Evolutionary conservation across 2,888 invertebrate species (phyloP).

Genomic region (Aelia acuminata): DNA sequence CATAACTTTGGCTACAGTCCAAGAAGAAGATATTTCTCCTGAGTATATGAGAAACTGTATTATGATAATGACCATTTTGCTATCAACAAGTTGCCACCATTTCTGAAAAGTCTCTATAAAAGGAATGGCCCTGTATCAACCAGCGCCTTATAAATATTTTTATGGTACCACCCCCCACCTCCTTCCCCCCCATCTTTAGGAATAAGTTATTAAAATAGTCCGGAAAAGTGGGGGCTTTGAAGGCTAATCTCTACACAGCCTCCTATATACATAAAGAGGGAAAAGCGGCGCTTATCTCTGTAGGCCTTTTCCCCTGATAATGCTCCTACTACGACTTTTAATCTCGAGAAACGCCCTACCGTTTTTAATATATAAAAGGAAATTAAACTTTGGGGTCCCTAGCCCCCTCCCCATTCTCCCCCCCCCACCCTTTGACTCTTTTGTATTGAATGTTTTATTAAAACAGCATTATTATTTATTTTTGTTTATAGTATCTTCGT

Average conservation of each 20-base stretch:
- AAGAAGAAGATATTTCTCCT: not conserved
- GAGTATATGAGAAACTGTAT: not conserved
- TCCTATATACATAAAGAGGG: conserved; percentile 50
- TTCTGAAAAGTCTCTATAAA: not conserved
- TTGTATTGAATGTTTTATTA: not conserved
- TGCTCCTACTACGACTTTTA: conserved; percentile 15
- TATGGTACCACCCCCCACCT: not conserved
- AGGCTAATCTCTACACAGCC: conserved; percentile 9
- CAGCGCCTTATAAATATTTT: conserved; percentile 24
- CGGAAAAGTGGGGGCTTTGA: not conserved
- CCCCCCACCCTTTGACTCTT: not conserved
- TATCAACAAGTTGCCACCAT: conserved; percentile 21
- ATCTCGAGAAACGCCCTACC: conserved; percentile 12
- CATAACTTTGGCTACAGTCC: not conserved
- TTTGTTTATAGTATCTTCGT: not conserved
- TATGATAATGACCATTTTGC: not conserved
- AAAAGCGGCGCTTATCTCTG: conserved; percentile 24
- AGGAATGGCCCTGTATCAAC: not conserved
- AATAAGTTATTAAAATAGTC: conserved; percentile 41
- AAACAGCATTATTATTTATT: not conserved
- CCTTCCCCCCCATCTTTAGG: not conserved
- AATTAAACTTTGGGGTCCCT: not conserved
- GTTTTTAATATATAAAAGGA: conserved; percentile 32
- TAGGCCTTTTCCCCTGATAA: not conserved
- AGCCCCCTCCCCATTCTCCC: not conserved